Percentiles rank a stretch among this genome's conserved stretches.
phyloP scores from a whole-genome alignment of 2,797 vertebrate species.

The Tenualosa ilisha region DNA sequence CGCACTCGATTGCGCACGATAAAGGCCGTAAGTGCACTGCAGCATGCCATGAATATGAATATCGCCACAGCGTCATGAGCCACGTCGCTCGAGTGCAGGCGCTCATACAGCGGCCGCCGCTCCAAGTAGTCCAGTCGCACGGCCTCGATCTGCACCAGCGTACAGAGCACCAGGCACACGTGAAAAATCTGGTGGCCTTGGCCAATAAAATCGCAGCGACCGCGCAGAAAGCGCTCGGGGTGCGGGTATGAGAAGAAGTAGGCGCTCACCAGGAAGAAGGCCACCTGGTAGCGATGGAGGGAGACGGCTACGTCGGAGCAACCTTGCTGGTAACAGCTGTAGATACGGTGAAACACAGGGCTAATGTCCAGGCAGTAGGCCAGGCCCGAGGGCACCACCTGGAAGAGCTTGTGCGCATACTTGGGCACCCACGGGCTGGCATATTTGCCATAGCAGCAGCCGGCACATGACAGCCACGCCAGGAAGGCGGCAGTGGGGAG shows the following conservation, averaged over 20 bases:
- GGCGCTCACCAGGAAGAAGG: conserved; percentile 88
- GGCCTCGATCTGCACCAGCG: conserved; percentile 89
- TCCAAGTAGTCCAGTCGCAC: conserved; percentile 86
- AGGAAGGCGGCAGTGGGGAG: conserved; percentile 81
- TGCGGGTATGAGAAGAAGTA: conserved; percentile 92
- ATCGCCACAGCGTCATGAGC: conserved; percentile 85
- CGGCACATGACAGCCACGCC: conserved; percentile 90
- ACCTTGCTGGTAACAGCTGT: conserved; percentile 71
- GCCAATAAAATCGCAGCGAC: conserved; percentile 87
- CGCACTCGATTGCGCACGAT: conserved; percentile 82
- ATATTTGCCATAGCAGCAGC: conserved; percentile 93
- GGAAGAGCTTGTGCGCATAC: conserved; percentile 81
- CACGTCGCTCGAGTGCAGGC: conserved; percentile 76
- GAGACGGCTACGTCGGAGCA: conserved; percentile 79
- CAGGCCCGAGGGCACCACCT: conserved; percentile 88
- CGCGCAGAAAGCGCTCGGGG: conserved; percentile 90
- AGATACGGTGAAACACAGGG: conserved; percentile 89
- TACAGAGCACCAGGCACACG: conserved; percentile 87
- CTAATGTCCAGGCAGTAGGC: conserved; percentile 93
- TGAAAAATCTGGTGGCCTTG: conserved; percentile 97
- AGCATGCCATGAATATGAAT: conserved; percentile 84
- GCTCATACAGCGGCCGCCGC: conserved; percentile 81
- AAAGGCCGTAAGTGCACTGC: conserved; percentile 84
- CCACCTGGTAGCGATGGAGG: conserved; percentile 88
- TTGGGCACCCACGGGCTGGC: conserved; percentile 72